Evolutionary conservation across 2,888 invertebrate species (phyloP), one percentile per base, ranked within the genome.

Genomic region (Epiblema foenella): DNA sequence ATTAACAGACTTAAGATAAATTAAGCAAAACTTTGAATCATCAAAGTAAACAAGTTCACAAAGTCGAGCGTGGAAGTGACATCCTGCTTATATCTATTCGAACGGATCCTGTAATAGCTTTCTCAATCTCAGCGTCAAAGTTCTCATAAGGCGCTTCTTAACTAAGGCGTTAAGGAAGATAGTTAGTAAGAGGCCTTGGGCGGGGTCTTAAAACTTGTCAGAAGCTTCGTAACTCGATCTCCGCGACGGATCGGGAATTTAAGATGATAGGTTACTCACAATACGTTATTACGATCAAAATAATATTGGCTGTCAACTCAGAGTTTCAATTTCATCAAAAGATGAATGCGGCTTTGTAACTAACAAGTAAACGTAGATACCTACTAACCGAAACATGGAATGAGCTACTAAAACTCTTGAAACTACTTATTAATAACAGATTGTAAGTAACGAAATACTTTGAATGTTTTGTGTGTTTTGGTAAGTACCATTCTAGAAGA

Each of bases 81-180:
- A 91, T 90, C 87, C 89, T 89, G 90, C 89, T 91, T 92, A 92
- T 89, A 93, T 92, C 87, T 90, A 89, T 91, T 87, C 85, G 89
- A 90, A 91, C 88, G 89, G 90, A 90, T 88, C 89, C 86, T 85
- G 88, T 92, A 92, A 93, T 93, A 90, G 93, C 92, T 92, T 92
- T 91, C 90, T 92, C 92, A 92, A 93, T 92, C 91, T 91, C 89
- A 79, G 86, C 91, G 91, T 91, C 91, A 90, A 93, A 93, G 93
- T 93, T 92, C 92, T 93, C 92, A 90, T 92, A 91, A 91, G 92
- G 86, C 90, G 90, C 89, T 91, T 89, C 91, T 93, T 92, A 93
- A 91, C 90, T 92, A 90, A 90, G 90, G 91, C 92, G 90, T 89
- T 90, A 90, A 91, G 90, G 90, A 91, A 90, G 89, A 91, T 93